Conservation (phyloP, 2,888 invertebrate genomes). For the Parascotia fuliginaria region DNA sequence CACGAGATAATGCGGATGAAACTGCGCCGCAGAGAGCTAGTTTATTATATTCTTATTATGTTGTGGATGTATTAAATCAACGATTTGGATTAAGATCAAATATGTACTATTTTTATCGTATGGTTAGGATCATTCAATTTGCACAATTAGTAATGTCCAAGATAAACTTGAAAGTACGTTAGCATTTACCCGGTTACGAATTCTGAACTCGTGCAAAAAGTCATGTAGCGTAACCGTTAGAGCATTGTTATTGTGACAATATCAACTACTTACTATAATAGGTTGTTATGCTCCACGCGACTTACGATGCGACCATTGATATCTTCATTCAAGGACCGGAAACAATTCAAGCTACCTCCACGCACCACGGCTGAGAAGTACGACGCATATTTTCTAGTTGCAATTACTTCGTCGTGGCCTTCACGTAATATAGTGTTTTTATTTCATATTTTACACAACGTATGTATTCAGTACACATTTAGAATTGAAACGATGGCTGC, state of each 20-base stretch:
- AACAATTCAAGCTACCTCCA: slow-evolving; percentile 74
- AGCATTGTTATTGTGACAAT: not conserved
- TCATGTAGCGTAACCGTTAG: no score
- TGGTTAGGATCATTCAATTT: no score
- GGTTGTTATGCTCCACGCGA: slow-evolving; percentile 50
- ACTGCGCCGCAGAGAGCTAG: no score
- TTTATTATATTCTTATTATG: no score
- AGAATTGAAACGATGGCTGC: not conserved
- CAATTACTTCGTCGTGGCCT: slow-evolving; percentile 26
- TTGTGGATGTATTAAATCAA: no score
- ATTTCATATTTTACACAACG: not conserved
- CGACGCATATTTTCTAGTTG: slow-evolving; percentile 39
- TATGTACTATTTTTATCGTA: no score
- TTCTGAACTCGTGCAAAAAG: no score
- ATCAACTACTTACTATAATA: slow-evolving; percentile 7
- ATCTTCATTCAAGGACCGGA: slow-evolving; percentile 78
- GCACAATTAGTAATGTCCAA: no score
- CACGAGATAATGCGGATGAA: no score
- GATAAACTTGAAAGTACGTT: no score
- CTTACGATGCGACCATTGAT: slow-evolving; percentile 74
- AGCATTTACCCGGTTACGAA: no score
- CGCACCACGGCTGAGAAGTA: slow-evolving; percentile 52
- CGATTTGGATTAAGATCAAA: no score
- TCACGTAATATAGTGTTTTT: slow-evolving; percentile 28
- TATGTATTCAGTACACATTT: not conserved